Percentiles rank a stretch among this genome's conserved stretches.
phyloP scores from a whole-genome alignment of 2,797 vertebrate genomes.

The Bucorvus abyssinicus region DNA sequence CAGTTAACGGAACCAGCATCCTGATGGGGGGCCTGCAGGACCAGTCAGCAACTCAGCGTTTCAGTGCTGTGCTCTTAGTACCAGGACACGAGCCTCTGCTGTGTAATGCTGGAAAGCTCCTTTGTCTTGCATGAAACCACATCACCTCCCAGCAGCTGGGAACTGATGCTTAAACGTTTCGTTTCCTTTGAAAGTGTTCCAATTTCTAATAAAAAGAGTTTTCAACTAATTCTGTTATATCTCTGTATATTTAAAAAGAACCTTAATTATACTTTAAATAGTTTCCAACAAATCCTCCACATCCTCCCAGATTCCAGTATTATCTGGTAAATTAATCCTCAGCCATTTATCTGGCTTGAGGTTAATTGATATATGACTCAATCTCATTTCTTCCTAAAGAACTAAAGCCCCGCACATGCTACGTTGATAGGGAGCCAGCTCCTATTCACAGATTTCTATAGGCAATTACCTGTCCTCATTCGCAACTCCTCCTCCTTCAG shows the following conservation, averaged over 20 bases:
- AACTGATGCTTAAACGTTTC: background rate
- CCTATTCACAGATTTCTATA: background rate
- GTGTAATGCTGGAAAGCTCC: background rate
- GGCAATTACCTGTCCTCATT: background rate
- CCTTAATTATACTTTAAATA: slow-evolving; percentile 29
- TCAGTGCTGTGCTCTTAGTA: background rate
- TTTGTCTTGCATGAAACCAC: background rate
- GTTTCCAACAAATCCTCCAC: slow-evolving; percentile 13
- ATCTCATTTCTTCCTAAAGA: background rate
- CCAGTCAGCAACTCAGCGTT: background rate
- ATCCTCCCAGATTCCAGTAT: background rate
- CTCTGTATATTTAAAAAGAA: background rate
- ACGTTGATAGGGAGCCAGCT: background rate
- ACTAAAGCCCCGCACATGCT: background rate
- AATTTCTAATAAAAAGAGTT: background rate
- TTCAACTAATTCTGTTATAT: background rate
- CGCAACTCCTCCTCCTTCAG: background rate
- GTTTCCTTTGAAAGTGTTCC: background rate
- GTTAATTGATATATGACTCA: slow-evolving; percentile 41
- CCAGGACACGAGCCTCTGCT: background rate
- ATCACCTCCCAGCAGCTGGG: background rate
- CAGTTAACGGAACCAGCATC: background rate
- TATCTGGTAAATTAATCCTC: slow-evolving; percentile 48
- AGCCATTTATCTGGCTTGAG: slow-evolving; percentile 15
- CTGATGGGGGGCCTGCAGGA: background rate